Evolutionary conservation across 2,888 invertebrate species (phyloP), one percentile per base, ranked within the genome.

Genomic region (Corythucha ciliata): DNA sequence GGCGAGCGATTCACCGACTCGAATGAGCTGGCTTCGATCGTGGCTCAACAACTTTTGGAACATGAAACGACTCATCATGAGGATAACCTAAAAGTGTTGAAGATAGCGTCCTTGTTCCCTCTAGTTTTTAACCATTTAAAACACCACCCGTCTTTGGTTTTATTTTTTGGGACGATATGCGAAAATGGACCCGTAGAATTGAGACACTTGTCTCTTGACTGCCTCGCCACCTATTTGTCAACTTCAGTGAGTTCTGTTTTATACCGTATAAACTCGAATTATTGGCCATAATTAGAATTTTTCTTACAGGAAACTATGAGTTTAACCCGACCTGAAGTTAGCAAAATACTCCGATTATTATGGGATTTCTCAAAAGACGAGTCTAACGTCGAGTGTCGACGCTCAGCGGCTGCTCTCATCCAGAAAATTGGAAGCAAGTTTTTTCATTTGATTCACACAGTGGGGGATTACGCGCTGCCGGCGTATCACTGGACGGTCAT

Each of bases 21-120:
- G n/a, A 48, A 42, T 42, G 46, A 50, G 6, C 32, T n/a, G n/a
- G n/a, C n/a, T n/a, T n/a, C n/a, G 1, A 21, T 45, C 7, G n/a
- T 21, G 36, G 22, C 34, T n/a, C n/a, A n/a, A n/a, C n/a, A 12
- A 33, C 14, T 22, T 20, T 41, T 14, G 41, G 34, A n/a, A 12
- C 6, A 14, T 24, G 42, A 20, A 18, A n/a, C 8, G 36, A 14
- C 10, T 37, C 51, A 51, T 21, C 51, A 51, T 24, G 51, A 51
- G 29, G 45, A 51, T 14, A 18, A 22, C 12, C 18, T 45, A 7
- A 37, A 22, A 14, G 8, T 51, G 14, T 16, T 45, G 4, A 29
- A 25, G 16, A 24, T 45, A 7, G 5, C 14, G 3, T 10, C 29
- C 8, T 45, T 18, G 22, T 24, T 44, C 16, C 51, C 51, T n/a